Base-by-base conservation (phyloP, 2,797 vertebrate species). In the Iguana delicatissima region DNA sequence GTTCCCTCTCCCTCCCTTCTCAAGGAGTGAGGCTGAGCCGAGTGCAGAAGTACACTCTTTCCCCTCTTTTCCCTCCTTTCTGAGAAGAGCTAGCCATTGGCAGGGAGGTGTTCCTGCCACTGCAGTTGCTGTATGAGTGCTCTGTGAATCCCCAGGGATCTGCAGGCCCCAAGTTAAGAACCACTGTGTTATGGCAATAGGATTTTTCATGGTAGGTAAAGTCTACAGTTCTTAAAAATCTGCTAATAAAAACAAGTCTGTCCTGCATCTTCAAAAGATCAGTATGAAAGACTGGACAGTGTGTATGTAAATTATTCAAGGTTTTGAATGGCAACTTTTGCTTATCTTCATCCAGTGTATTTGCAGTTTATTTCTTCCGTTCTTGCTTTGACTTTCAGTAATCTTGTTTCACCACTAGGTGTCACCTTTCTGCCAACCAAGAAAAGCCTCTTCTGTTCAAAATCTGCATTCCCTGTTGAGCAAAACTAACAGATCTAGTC, bases 391-490 rank as follows among this genome's bases (percentile, higher is more conserved):
- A 96, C 79, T 90, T 95, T 93, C 93, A 94, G 89, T 95, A 86
- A 83, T 93, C 85, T 42, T 1, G 32, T 94, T 89, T 95, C 89
- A 90, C 97, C 98, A 97, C 95, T 96, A 99, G 99, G 98, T 98
- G 97, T 98, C 98, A 90, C 98, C 98, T 89, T 97, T 98, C 95
- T 96, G 97, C 96, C 98, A 99, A 95, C 97, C 98, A 94, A 98
- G 94, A 90, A 99, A 99, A 97, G 97, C 98, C 0, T 94, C 98
- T 88, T 99, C 99, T 55, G 94, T 98, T 85, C 99, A 99, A 96
- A 99, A 97, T 95, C 97, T 99, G 82, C 96, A 97, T 38, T 94
- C 94, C 2, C 91, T 97, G 1, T 97, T 98, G 94, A 97, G 97
- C 91, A 98, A 98, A 93, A 96, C 96, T n/a, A 97, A 98, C 59